Evolutionary conservation across 2,797 vertebrate genomes (phyloP).

Genomic region (Platalea minor): DNA sequence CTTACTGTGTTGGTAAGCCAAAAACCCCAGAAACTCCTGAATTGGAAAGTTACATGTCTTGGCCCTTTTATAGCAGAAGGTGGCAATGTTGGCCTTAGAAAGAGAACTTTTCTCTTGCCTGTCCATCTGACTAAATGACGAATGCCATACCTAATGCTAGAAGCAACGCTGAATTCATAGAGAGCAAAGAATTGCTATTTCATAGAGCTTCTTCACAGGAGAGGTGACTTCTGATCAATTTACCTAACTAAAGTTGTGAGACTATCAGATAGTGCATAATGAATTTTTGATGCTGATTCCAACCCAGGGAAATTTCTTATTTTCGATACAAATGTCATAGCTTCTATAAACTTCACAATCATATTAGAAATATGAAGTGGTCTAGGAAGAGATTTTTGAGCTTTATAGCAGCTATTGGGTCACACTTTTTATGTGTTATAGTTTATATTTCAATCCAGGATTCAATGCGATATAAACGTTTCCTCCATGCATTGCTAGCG

Average conservation of each 20-base stretch:
- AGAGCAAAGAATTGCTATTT: background rate
- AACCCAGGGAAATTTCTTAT: background rate
- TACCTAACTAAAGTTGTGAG: background rate
- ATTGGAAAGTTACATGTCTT: background rate
- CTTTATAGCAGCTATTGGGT: background rate
- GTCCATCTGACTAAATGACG: background rate
- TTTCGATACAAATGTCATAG: background rate
- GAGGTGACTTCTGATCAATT: background rate
- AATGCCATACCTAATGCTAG: too few relatives aligned
- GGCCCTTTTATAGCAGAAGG: constrained; percentile 26
- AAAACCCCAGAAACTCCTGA: background rate
- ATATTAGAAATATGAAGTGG: background rate
- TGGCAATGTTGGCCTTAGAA: constrained; percentile 56
- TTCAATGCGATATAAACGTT: background rate
- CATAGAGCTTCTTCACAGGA: background rate
- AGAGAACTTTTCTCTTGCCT: background rate
- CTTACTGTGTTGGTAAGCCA: background rate
- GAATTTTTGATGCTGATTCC: background rate
- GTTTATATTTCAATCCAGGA: background rate
- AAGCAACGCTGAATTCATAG: background rate
- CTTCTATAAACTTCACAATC: background rate
- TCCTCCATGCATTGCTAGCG: background rate
- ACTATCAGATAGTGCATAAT: background rate
- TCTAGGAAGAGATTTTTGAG: background rate
- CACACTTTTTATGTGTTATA: background rate